A percentile compares a stretch with the other conserved stretches of the same genome.
These are phyloP conservation scores for Grantiella picta DNA, from an alignment of 2,113 vertebrate species.

Conservation along the genomic window DNA sequence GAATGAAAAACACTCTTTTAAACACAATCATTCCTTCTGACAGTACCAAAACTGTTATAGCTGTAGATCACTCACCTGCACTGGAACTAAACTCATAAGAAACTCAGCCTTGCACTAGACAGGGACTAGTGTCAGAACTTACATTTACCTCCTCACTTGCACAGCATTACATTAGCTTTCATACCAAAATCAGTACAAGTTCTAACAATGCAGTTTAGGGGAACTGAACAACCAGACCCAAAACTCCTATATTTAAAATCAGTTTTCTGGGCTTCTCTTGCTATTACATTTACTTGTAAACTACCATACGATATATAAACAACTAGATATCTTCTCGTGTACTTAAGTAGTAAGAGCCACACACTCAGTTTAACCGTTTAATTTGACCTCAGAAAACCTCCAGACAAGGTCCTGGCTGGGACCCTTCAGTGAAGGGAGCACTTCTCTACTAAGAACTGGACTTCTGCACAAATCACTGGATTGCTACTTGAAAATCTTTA, in stretches of 20 bases:
- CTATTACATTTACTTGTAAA: not conserved
- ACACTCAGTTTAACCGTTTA: not conserved
- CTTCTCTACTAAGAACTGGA: not conserved
- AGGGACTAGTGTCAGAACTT: no score
- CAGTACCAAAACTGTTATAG: not conserved
- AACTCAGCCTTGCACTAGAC: not conserved
- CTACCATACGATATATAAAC: not conserved
- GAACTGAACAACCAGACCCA: not conserved
- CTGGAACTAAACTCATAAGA: not conserved
- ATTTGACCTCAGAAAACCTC: not conserved
- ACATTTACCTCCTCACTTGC: no score
- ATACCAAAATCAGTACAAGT: not conserved
- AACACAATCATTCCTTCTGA: not conserved
- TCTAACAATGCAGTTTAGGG: not conserved
- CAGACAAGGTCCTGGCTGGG: not conserved
- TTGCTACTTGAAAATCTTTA: not conserved
- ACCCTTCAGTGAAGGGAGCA: not conserved
- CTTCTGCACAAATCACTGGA: not conserved
- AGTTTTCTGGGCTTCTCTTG: not conserved
- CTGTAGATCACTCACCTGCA: not conserved
- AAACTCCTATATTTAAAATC: not conserved
- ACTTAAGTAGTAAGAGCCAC: not conserved
- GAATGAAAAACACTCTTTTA: not conserved
- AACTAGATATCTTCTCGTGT: not conserved
- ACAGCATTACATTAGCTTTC: not conserved